Evolutionary conservation across 53 echinoderm and acorn worm genomes (phyloP), one percentile per base, ranked within the genome.

Genomic region (Hippasteria phrygiana): DNA sequence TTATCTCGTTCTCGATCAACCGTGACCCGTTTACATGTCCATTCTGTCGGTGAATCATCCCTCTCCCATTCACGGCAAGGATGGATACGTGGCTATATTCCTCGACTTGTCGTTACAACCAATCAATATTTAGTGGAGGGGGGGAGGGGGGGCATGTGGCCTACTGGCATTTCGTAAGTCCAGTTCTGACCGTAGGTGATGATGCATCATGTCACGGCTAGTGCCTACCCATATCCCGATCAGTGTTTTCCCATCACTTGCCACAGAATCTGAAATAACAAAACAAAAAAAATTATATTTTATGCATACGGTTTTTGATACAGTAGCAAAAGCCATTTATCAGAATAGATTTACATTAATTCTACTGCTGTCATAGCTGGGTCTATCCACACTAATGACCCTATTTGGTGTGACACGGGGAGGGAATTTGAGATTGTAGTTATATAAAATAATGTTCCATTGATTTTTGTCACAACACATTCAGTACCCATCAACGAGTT

Each of bases 21-120:
- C 66, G 45, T 45, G 65, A 48, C 82, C 82, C 65, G 82, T 82
- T 82, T 82, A 82, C 82, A 36, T 18, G 67, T 82, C 66, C 82
- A 82, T 63, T 82, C 43, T 31, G 46, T 62, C 31, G 32, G 24
- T 66, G 66, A 82, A 63, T 82, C 82, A 82, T 64, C 65, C 43
- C 28, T 64, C 66, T 43, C 22, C 65, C 66, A 3, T 17, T 73
- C 18, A 9, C 27, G 41, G 9, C 43, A 16, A 41, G 41, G 14
- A 40, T 1, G 73, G 14, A 40, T 41, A 20, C 18, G 3, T 43
- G 41, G 73, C 24, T 13, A 42, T n/a, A n/a, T 20, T 47, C 31
- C 82, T 82, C 66, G 55, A 62, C 45, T 66, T 66, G 14, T 65
- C 66, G 35, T 82, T 62, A 66, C 9, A 22, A 18, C 82, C 66